phyloP scores from a whole-genome alignment of 1,140 invertebrate species.

The Leptopilina clavipes region DNA sequence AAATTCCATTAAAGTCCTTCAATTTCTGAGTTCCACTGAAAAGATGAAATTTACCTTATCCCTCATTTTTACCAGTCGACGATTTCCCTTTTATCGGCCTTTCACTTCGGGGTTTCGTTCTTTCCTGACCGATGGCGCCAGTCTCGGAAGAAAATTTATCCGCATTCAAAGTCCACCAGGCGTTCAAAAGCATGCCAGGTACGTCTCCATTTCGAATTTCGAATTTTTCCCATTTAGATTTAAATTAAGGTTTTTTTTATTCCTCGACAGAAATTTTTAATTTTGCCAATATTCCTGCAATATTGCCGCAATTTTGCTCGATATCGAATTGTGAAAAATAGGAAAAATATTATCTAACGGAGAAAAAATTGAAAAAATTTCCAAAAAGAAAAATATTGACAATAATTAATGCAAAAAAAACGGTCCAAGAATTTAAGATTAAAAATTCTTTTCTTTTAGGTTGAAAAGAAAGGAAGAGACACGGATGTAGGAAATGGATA shows the following conservation, averaged over 20 bases:
- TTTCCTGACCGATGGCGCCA: constrained; percentile 51
- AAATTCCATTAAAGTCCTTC: no score
- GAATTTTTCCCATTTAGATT: no score
- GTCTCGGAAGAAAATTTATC: constrained; percentile 39
- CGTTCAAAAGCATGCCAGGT: no score
- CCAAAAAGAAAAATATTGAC: neutral
- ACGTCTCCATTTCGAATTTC: no score
- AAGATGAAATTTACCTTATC: constrained; percentile 37
- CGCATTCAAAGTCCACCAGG: neutral
- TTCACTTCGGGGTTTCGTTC: constrained; percentile 41
- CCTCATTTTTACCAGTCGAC: constrained; percentile 50
- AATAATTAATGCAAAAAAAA: neutral
- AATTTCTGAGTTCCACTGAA: neutral
- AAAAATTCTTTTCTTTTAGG: neutral
- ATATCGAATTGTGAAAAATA: no score
- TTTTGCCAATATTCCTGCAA: no score
- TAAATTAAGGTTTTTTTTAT: no score
- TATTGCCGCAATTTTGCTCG: no score
- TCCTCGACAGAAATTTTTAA: no score
- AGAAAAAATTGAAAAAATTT: no score
- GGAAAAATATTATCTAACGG: no score
- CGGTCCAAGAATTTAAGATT: neutral
- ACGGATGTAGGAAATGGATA: neutral
- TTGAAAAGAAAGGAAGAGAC: no score
- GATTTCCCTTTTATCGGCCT: constrained; percentile 39